Evolutionary conservation across 2,113 vertebrate species (phyloP).

Genomic region (Larimichthys polyactis): DNA sequence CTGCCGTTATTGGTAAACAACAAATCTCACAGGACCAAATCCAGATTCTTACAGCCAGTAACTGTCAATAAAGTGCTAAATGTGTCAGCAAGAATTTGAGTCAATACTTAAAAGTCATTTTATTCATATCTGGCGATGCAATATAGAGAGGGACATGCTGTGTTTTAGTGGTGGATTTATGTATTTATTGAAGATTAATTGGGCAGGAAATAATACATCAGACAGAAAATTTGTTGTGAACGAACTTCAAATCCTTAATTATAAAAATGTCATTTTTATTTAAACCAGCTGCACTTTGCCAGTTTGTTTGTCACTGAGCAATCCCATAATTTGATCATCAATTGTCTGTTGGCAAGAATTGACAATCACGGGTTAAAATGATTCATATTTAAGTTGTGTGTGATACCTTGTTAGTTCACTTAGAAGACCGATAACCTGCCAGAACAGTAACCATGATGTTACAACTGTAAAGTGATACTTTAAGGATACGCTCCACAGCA

Average conservation of each 20-base stretch:
- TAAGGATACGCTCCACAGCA: background rate
- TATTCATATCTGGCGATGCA: background rate
- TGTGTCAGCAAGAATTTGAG: background rate
- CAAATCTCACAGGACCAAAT: conserved; percentile 32
- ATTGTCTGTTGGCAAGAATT: conserved; percentile 7
- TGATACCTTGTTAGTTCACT: background rate
- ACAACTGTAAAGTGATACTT: background rate
- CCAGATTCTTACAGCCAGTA: background rate
- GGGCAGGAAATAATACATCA: background rate
- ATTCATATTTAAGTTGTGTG: background rate
- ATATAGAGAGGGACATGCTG: background rate
- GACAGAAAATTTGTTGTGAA: background rate
- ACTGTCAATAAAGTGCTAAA: background rate
- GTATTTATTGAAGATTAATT: background rate
- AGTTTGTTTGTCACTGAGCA: background rate
- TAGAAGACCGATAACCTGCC: background rate
- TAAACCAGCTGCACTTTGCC: conserved; percentile 17
- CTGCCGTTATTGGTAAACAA: conserved; percentile 26
- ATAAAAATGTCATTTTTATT: conserved; percentile 20
- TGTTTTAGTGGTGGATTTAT: background rate
- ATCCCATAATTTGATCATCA: background rate
- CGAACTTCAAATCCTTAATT: conserved; percentile 10
- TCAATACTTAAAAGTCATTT: background rate
- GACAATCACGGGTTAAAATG: conserved; percentile 18
- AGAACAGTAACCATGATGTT: background rate